Evolutionary conservation across 1,140 invertebrate species (phyloP).

Genomic region (Eumeta japonica): DNA sequence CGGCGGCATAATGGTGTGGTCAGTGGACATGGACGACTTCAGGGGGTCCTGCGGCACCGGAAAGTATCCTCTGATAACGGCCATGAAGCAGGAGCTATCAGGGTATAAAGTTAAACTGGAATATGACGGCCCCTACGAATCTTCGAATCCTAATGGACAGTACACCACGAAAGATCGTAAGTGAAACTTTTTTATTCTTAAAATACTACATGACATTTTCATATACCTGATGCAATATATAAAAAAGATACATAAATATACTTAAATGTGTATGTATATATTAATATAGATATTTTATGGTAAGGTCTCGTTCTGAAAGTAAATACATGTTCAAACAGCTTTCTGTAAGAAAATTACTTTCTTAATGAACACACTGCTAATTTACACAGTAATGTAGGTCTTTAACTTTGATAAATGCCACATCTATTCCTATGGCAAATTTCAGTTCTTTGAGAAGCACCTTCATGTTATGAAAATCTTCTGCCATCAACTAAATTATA

Average conservation of each 20-base stretch:
- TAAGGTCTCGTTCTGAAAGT: too few species aligned
- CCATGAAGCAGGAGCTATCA: constrained; percentile 82
- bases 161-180: constrained; percentile 87
- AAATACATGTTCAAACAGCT: too few species aligned
- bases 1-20: constrained; percentile 97
- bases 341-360: too few species aligned
- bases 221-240: neutral
- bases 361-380: too few species aligned
- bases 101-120: constrained; percentile 83
- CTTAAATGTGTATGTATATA: too few species aligned
- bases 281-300: too few species aligned
- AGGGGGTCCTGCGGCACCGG: constrained; percentile 84
- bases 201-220: neutral
- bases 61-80: constrained; percentile 85
- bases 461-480: too few species aligned
- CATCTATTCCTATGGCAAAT: too few species aligned
- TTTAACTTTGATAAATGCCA: too few species aligned
- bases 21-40: constrained; percentile 95
- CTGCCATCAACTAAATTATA: too few species aligned
- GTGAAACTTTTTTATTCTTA: constrained; percentile 32
- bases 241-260: neutral
- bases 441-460: too few species aligned
- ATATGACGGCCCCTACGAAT: constrained; percentile 85
- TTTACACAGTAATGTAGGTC: too few species aligned
- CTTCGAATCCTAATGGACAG: constrained; percentile 66